Percentiles rank a stretch among this genome's conserved stretches.
Conservation (phyloP, 2,888 invertebrate genomes). For the Polyommatus icarus region DNA sequence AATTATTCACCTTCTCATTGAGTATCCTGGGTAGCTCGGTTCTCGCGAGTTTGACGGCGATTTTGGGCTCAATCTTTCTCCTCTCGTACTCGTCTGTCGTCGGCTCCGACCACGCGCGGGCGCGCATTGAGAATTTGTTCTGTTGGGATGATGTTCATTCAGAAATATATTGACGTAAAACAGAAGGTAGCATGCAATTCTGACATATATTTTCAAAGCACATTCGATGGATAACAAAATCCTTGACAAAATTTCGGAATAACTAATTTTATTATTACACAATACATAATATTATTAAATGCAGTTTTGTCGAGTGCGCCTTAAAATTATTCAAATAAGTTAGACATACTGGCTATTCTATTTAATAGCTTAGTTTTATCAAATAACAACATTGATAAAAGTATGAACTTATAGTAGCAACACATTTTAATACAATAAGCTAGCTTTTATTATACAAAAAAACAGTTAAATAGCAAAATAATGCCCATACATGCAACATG, state of each 20-base stretch:
- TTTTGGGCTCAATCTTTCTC: slow-evolving; percentile 53
- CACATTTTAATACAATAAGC: not conserved
- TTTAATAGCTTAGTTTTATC: not conserved
- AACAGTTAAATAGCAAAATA: not conserved
- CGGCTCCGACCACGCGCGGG: slow-evolving; percentile 90
- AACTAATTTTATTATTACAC: not conserved
- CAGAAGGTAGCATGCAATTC: slow-evolving; percentile 24
- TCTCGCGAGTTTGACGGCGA: slow-evolving; percentile 58
- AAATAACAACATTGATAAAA: not conserved
- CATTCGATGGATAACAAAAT: not conserved
- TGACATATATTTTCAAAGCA: not conserved
- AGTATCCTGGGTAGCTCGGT: slow-evolving; percentile 57
- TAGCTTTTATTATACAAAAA: not conserved
- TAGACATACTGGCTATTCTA: not conserved
- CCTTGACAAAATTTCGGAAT: not conserved
- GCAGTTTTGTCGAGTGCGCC: not conserved
- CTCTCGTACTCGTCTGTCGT: slow-evolving; percentile 61
- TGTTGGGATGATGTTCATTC: slow-evolving; percentile 52
- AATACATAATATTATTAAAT: not conserved
- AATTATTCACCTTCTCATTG: slow-evolving; percentile 58
- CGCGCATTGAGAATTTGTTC: slow-evolving; percentile 91
- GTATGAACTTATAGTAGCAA: not conserved
- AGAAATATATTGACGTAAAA: slow-evolving; percentile 2
- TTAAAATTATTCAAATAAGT: not conserved
- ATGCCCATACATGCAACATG: not conserved